Evolutionary conservation across 1,140 invertebrate species (phyloP), one percentile per base, ranked within the genome.

Genomic region (Phortica variegata): DNA sequence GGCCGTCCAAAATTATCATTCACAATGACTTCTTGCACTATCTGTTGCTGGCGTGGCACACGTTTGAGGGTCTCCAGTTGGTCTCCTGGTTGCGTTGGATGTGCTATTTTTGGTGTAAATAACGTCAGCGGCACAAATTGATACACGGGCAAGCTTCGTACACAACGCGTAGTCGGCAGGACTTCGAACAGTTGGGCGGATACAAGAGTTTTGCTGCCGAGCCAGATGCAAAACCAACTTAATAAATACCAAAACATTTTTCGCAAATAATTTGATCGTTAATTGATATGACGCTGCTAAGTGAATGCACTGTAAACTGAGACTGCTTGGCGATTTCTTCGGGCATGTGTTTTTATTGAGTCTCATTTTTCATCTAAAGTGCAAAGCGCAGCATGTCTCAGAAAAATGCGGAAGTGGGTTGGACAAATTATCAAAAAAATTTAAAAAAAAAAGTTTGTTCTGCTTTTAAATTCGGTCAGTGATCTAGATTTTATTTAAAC

Each of bases 61-160:
- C 58, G 58, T 23, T 38, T 8, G 21, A 60, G 19, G 23, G 23
- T 6, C 38, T 46, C 46, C 7, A 16, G 20, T 20, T 41, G 15
- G 0, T 18, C 26, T 3, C n/a, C 31, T 3, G 54, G 23, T 26
- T 44, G 18, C 16, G 52, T 33, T 38, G 43, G 8, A 12, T 58
- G 33, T 10, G n/a, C n/a, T n/a, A n/a, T n/a, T n/a, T n/a, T n/a
- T n/a, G 55, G 44, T 17, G 44, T 52, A 9, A 51, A 58, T 9
- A 58, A 31, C 9, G 51, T 50, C 0, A 60, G 54, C 17, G 58
- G 58, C 36, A 60, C 49, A 10, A 60, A 46, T 21, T 50, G 58
- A 49, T 17, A 58, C 9, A 45, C 23, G 0, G 38, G 13, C 12
- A 54, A 46, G 31, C 46, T 52, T 4, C 53, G 49, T 2, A 40